These are phyloP conservation scores for Pseudopodoces humilis DNA, from an alignment of 2,113 vertebrate genomes.

Conservation along the genomic window DNA sequence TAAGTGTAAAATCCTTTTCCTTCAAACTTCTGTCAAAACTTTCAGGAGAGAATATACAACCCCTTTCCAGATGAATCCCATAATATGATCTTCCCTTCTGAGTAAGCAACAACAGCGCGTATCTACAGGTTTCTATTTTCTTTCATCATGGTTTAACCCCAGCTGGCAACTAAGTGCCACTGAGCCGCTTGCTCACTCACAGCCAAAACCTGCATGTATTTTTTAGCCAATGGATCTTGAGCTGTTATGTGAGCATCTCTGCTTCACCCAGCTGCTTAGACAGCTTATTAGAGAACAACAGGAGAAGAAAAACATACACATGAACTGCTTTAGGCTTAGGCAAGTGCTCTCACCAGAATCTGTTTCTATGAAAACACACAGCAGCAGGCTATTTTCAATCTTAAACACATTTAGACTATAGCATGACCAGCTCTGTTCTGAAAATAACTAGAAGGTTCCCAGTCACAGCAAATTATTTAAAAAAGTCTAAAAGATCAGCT, in stretches of 20 bases:
- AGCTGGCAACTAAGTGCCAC: not conserved
- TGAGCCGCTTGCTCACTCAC: not conserved
- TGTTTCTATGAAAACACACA: not conserved
- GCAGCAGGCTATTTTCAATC: not conserved
- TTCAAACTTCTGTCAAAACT: not conserved
- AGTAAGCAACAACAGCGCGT: not conserved
- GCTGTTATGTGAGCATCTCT: not conserved
- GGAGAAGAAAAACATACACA: not conserved
- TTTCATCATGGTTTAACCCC: not conserved
- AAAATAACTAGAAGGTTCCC: not conserved
- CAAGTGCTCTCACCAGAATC: not conserved
- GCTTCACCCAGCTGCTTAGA: not conserved
- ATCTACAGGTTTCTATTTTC: not conserved
- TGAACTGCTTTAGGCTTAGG: not conserved
- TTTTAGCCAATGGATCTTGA: not conserved
- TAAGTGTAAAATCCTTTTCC: not conserved
- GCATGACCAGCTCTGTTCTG: not conserved
- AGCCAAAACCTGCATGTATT: rapidly evolving
- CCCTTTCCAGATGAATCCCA: not conserved
- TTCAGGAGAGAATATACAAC: not conserved
- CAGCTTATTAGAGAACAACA: not conserved
- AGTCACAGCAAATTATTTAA: not conserved
- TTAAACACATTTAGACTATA: not conserved
- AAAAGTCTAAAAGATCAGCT: not conserved
- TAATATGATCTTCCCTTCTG: not conserved